Evolutionary conservation across 2,797 vertebrate genomes (phyloP).

Genomic region (Siniperca obscura): DNA sequence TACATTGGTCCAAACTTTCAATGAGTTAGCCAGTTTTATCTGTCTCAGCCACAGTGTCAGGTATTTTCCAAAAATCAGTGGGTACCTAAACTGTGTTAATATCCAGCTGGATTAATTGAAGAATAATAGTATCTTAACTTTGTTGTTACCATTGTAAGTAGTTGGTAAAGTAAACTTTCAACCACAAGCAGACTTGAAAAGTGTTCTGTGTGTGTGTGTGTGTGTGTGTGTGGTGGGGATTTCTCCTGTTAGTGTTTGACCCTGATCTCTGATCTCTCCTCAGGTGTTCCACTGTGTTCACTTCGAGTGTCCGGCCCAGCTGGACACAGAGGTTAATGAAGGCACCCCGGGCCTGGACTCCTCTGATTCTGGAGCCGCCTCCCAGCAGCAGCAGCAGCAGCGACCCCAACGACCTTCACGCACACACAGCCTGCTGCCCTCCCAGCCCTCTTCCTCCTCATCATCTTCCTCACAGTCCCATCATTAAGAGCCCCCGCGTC

Average conservation of each 20-base stretch:
- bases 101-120: no score
- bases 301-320: conserved; percentile 96
- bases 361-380: conserved; percentile 62
- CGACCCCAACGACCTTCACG: conserved; percentile 81
- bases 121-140: neutral
- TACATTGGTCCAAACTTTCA: neutral
- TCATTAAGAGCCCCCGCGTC: conserved; percentile 47
- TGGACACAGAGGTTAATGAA: conserved; percentile 86
- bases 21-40: neutral
- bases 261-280: neutral
- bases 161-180: neutral
- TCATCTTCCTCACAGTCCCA: conserved; percentile 72
- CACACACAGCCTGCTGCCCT: conserved; percentile 81
- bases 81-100: neutral
- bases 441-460: conserved; percentile 61
- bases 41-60: neutral
- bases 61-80: neutral
- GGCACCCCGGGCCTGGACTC: conserved; percentile 83
- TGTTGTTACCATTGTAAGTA: neutral
- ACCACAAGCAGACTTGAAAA: neutral
- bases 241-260: neutral
- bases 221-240: neutral
- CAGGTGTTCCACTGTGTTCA: conserved; percentile 99
- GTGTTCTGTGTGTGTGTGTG: neutral
- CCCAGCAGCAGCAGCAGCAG: conserved; percentile 81